phyloP scores from a whole-genome alignment of 1,140 invertebrate genomes.

The Leptonema lineaticorne region DNA sequence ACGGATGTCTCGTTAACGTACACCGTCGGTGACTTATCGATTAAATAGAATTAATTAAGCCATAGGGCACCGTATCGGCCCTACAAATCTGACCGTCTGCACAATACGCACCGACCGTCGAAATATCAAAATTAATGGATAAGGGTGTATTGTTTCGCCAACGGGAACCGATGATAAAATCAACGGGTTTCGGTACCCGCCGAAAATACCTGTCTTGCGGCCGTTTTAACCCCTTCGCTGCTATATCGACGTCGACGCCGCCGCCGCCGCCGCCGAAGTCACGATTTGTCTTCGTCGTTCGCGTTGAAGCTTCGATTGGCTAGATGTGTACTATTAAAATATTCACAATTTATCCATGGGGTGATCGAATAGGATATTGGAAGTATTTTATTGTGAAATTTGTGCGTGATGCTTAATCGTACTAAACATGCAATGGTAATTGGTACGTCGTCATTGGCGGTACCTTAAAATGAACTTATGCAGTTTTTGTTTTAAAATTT shows the following conservation, averaged over 20 bases:
- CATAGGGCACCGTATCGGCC: conserved; percentile 14
- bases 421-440: no score
- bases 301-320: conserved; percentile 24
- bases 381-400: no score
- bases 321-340: background rate
- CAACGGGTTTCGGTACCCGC: conserved; percentile 5
- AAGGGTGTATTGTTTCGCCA: conserved; percentile 29
- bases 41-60: conserved; percentile 27
- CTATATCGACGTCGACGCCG: no score
- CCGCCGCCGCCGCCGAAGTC: no score
- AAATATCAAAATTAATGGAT: conserved; percentile 30
- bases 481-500: no score
- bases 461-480: no score
- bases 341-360: no score
- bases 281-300: conserved; percentile 19
- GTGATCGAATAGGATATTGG: no score
- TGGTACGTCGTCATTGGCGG: no score
- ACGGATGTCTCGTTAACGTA: conserved; percentile 6
- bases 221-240: conserved; percentile 29
- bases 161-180: conserved; percentile 22
- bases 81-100: conserved; percentile 8
- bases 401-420: no score
- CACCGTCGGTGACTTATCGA: background rate
- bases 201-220: conserved; percentile 25
- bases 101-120: conserved; percentile 14